Percentiles rank a stretch among this genome's conserved stretches.
These are phyloP conservation scores for Andrena cerasifolii DNA, from an alignment of 1,140 invertebrate species.

Conservation along the genomic window DNA sequence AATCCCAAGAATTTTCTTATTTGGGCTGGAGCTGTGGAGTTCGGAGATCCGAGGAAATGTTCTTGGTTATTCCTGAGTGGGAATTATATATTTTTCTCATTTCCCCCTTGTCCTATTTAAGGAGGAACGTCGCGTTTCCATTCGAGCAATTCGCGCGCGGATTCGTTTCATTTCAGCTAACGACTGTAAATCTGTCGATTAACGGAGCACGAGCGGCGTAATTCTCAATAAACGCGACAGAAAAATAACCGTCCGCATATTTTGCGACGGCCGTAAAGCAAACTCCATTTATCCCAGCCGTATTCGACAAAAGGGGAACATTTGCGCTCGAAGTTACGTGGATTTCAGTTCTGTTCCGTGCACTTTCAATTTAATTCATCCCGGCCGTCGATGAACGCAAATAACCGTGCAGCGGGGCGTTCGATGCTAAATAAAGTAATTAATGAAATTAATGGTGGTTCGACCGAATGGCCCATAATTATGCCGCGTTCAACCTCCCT, in stretches of 20 bases:
- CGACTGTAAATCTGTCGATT: too few species aligned
- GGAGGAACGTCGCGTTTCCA: too few species aligned
- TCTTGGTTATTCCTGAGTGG: too few species aligned
- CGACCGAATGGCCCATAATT: too few species aligned
- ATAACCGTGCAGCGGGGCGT: neutral
- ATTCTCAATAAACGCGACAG: neutral
- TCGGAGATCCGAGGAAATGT: too few species aligned
- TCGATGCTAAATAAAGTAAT: neutral
- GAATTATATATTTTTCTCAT: too few species aligned
- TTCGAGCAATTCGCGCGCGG: too few species aligned
- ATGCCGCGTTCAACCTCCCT: too few species aligned
- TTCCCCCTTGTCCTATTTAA: too few species aligned
- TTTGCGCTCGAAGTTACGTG: neutral
- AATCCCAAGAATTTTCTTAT: too few species aligned
- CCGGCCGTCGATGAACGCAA: neutral
- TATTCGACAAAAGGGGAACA: neutral
- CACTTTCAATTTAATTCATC: constrained; percentile 6
- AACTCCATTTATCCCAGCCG: neutral
- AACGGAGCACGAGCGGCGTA: neutral
- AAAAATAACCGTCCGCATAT: neutral
- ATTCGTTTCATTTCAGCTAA: too few species aligned
- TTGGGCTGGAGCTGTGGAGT: too few species aligned
- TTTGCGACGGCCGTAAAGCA: neutral
- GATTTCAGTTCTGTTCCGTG: neutral
- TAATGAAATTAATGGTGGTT: neutral